Conservation (phyloP, 2,888 invertebrate genomes). For the Cryptocheilus praepositus region DNA sequence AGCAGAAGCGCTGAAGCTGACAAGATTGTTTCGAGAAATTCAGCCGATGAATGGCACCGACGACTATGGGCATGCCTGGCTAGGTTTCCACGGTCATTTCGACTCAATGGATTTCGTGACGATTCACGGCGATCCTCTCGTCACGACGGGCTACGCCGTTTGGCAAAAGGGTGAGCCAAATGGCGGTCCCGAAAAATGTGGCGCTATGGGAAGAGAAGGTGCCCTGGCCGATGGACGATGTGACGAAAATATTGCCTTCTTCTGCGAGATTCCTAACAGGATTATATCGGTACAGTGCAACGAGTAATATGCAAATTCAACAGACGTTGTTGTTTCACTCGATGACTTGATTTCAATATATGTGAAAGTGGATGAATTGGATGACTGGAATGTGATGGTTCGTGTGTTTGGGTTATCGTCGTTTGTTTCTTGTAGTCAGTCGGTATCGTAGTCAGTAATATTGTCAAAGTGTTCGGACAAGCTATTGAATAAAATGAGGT, state of each 20-base stretch:
- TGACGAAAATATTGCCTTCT: not conserved
- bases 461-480: no score
- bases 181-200: not conserved
- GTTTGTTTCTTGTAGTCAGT: no score
- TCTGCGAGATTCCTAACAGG: not conserved
- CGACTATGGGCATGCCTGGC: conserved; percentile 19
- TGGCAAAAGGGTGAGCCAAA: not conserved
- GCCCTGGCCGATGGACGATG: not conserved
- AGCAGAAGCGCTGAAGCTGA: conserved; percentile 29
- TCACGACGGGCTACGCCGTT: not conserved
- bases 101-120: conserved; percentile 29
- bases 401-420: no score
- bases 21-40: conserved; percentile 18
- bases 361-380: no score
- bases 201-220: not conserved
- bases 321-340: no score
- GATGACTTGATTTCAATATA: no score
- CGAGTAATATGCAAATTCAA: no score
- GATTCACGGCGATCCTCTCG: not conserved
- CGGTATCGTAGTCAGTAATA: no score
- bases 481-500: no score
- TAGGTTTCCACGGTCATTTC: conserved; percentile 33
- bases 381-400: no score
- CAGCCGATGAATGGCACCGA: conserved; percentile 16
- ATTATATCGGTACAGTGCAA: no score